These are phyloP conservation scores for Muschampia plurimacula DNA, from an alignment of 2,888 invertebrate species.

Conservation along the genomic window DNA sequence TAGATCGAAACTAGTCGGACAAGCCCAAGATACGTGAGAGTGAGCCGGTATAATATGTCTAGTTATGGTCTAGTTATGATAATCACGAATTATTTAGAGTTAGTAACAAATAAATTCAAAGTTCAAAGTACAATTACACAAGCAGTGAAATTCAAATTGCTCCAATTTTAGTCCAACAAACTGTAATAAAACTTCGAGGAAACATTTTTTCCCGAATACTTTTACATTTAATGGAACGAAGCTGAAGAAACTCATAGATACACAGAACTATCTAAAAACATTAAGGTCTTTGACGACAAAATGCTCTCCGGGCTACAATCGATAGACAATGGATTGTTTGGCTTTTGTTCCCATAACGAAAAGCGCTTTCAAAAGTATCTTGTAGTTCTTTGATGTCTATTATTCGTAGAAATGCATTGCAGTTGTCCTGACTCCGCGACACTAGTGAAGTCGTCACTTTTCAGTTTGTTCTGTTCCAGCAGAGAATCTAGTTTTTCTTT, in stretches of 20 bases:
- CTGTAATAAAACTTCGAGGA: slow-evolving; percentile 25
- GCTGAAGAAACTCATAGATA: slow-evolving; percentile 26
- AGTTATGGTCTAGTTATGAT: no score
- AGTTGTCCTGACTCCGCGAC: slow-evolving; percentile 11
- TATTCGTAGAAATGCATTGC: slow-evolving; percentile 64
- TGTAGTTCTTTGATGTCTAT: slow-evolving; percentile 68
- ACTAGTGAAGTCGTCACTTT: slow-evolving; percentile 12
- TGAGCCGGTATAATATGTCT: no score
- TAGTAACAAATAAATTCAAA: neutral
- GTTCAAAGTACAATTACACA: neutral
- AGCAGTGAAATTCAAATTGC: slow-evolving; percentile 23
- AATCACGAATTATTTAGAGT: no score
- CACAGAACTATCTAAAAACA: slow-evolving; percentile 48
- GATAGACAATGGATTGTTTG: slow-evolving; percentile 80
- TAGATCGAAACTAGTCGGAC: no score
- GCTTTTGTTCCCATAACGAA: slow-evolving; percentile 77
- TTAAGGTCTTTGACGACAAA: slow-evolving; percentile 76
- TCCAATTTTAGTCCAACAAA: slow-evolving; percentile 29
- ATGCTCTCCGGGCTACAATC: slow-evolving; percentile 75
- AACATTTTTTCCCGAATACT: slow-evolving; percentile 22
- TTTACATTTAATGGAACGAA: slow-evolving; percentile 31
- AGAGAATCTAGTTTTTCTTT: slow-evolving; percentile 57
- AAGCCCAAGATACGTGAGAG: no score
- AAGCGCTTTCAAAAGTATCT: slow-evolving; percentile 62
- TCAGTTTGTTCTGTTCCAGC: slow-evolving; percentile 22